Percentiles rank a stretch among this genome's conserved stretches.
These are phyloP conservation scores for Callaeas wilsoni DNA, from an alignment of 2,113 vertebrate genomes.

Conservation along the genomic window DNA sequence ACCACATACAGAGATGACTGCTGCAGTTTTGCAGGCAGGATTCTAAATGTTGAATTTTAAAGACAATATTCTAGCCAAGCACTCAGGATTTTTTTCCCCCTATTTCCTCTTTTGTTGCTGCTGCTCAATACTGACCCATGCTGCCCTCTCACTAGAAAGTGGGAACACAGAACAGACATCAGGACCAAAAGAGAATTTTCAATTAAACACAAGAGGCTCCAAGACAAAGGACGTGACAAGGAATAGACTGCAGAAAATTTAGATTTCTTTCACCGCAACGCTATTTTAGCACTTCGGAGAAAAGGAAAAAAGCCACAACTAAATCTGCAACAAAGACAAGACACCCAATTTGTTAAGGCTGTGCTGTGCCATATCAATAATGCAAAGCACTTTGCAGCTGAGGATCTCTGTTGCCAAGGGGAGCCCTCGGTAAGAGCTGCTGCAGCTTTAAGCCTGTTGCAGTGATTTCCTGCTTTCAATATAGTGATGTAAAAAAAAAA, in stretches of 20 bases:
- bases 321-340: neutral
- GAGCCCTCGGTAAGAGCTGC: neutral
- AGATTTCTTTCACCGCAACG: neutral
- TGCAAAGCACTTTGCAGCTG: neutral
- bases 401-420: slow-evolving; percentile 4
- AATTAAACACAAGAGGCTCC: neutral
- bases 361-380: slow-evolving; percentile 5
- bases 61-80: neutral
- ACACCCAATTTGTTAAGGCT: neutral
- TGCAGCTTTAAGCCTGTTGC: neutral
- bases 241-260: neutral
- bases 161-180: neutral
- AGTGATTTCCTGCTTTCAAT: slow-evolving; percentile 22
- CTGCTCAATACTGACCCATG: slow-evolving; percentile 1
- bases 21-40: neutral
- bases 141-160: neutral
- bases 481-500: neutral
- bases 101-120: neutral
- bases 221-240: neutral
- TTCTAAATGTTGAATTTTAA: neutral
- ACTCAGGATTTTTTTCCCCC: neutral
- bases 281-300: neutral
- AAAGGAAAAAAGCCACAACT: neutral
- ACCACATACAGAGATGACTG: neutral
- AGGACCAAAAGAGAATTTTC: neutral